Conservation (phyloP, 2,113 vertebrate species). For the Thinocorus orbignyianus region DNA sequence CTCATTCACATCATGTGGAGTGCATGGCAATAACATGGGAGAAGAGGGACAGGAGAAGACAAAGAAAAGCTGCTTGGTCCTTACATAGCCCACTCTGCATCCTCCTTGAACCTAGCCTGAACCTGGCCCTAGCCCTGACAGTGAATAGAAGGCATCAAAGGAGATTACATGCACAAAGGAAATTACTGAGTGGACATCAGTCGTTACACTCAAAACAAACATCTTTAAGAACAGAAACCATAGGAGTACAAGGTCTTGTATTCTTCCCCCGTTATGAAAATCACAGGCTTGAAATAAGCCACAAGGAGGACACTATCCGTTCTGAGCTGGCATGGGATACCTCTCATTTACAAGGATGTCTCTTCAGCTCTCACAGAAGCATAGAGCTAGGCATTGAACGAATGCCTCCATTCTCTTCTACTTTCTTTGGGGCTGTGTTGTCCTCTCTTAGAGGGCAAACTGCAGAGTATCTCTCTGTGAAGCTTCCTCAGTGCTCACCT, state of each 20-base stretch:
- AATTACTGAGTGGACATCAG: background rate
- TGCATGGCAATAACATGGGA: rapidly evolving
- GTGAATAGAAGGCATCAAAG: background rate
- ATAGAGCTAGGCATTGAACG: background rate
- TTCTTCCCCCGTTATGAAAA: background rate
- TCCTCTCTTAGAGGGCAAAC: background rate
- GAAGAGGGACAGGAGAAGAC: background rate
- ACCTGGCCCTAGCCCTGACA: background rate
- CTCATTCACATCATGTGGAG: background rate
- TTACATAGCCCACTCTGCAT: background rate
- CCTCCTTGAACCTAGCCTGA: background rate
- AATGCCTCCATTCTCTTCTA: background rate
- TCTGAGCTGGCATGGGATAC: background rate
- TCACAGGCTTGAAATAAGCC: background rate
- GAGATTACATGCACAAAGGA: background rate
- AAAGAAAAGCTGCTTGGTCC: background rate
- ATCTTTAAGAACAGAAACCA: background rate
- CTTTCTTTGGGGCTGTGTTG: background rate
- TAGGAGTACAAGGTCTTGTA: background rate
- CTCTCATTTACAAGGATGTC: background rate
- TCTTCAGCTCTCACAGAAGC: background rate
- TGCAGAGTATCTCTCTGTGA: rapidly evolving
- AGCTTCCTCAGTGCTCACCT: background rate
- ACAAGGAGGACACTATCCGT: background rate
- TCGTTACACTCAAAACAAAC: background rate